phyloP scores from a whole-genome alignment of 2,797 vertebrate species.

The Propithecus deckenii region DNA sequence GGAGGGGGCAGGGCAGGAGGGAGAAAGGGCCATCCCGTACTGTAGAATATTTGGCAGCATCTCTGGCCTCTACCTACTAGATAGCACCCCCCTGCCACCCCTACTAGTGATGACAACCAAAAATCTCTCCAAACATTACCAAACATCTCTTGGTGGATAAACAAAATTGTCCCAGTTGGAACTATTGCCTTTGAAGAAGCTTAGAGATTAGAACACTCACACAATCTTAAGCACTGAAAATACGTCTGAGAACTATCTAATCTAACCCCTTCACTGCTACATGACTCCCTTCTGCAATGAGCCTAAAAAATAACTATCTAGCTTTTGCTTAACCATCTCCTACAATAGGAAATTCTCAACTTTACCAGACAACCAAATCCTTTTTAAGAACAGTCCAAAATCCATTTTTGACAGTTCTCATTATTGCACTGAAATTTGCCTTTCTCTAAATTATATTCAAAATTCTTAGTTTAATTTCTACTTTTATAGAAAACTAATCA shows the following conservation, averaged over 20 bases:
- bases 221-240: background rate
- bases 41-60: background rate
- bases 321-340: background rate
- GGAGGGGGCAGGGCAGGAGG: too few species aligned
- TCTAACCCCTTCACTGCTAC: background rate
- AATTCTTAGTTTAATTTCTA: background rate
- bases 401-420: background rate
- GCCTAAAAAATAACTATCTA: background rate
- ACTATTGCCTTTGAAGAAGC: background rate
- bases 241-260: background rate
- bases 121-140: background rate
- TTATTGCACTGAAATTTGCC: background rate
- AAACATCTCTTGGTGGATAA: background rate
- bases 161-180: background rate
- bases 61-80: background rate
- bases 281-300: background rate
- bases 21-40: background rate
- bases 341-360: background rate
- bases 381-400: background rate
- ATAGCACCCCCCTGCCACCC: background rate
- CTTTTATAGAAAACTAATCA: background rate
- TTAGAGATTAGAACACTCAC: background rate
- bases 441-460: background rate
- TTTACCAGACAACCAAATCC: background rate
- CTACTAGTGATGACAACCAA: background rate